Conservation (phyloP, 2,113 vertebrate genomes). For the Anarrhichthys ocellatus region DNA sequence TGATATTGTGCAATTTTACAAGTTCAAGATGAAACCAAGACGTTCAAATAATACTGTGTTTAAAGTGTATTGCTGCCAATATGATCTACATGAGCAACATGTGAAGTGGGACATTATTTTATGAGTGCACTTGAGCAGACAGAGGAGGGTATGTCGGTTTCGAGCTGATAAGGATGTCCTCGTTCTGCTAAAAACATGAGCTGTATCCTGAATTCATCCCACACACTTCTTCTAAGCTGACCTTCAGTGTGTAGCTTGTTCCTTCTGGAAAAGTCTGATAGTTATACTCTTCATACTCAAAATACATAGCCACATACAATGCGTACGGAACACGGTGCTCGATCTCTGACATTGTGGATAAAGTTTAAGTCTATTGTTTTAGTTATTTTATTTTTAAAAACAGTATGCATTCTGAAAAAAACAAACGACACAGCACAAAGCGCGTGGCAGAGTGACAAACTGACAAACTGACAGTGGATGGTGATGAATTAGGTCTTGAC, state of each 20-base stretch:
- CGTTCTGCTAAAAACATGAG: slow-evolving; percentile 29
- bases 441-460: too few species aligned
- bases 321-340: too few species aligned
- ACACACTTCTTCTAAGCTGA: neutral
- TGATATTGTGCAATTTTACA: slow-evolving; percentile 3
- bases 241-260: neutral
- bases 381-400: too few species aligned
- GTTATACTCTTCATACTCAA: neutral
- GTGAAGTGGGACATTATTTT: slow-evolving; percentile 41
- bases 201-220: neutral
- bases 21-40: neutral
- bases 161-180: slow-evolving; percentile 63
- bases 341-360: too few species aligned
- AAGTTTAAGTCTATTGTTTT: too few species aligned
- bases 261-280: neutral
- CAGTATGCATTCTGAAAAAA: too few species aligned
- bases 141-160: slow-evolving; percentile 20
- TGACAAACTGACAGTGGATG: too few species aligned
- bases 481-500: neutral
- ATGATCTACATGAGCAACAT: neutral
- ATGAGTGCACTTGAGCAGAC: slow-evolving; percentile 15
- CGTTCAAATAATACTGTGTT: slow-evolving; percentile 21
- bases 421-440: too few species aligned
- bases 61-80: slow-evolving; percentile 1
- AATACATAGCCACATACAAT: neutral